A percentile compares a stretch with the other conserved stretches of the same genome.
phyloP scores from a whole-genome alignment of 2,797 vertebrate genomes.

The Mallotus villosus region DNA sequence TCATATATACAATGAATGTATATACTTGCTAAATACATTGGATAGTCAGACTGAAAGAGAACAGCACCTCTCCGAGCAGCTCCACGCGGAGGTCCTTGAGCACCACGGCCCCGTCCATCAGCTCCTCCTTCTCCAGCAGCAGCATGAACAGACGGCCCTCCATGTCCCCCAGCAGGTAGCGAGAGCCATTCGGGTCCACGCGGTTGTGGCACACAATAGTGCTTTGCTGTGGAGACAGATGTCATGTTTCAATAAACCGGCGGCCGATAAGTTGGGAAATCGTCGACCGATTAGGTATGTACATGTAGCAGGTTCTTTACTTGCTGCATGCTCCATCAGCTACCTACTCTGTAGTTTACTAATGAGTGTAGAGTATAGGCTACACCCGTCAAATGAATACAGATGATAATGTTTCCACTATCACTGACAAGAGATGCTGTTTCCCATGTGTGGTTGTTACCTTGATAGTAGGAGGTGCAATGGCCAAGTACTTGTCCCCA shows the following conservation, averaged over 20 bases:
- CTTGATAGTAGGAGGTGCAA: slow-evolving; percentile 98
- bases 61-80: slow-evolving; percentile 89
- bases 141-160: slow-evolving; percentile 98
- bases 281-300: no score
- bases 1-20: no score
- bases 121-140: slow-evolving; percentile 95
- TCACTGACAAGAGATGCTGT: neutral
- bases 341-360: no score
- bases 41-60: slow-evolving; percentile 24
- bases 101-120: slow-evolving; percentile 93
- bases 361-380: no score
- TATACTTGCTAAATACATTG: no score
- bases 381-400: neutral
- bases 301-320: no score
- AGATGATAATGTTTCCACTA: neutral
- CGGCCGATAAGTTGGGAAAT: no score
- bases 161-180: slow-evolving; percentile 97
- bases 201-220: slow-evolving; percentile 98
- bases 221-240: slow-evolving; percentile 83
- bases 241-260: neutral
- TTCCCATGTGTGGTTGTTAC: slow-evolving; percentile 66
- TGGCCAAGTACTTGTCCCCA: slow-evolving; percentile 96
- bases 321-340: no score
- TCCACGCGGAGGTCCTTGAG: slow-evolving; percentile 96
- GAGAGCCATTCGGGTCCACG: slow-evolving; percentile 94